Evolutionary conservation across 2,113 vertebrate species (phyloP).

Genomic region (Rhinopithecus roxellana): DNA sequence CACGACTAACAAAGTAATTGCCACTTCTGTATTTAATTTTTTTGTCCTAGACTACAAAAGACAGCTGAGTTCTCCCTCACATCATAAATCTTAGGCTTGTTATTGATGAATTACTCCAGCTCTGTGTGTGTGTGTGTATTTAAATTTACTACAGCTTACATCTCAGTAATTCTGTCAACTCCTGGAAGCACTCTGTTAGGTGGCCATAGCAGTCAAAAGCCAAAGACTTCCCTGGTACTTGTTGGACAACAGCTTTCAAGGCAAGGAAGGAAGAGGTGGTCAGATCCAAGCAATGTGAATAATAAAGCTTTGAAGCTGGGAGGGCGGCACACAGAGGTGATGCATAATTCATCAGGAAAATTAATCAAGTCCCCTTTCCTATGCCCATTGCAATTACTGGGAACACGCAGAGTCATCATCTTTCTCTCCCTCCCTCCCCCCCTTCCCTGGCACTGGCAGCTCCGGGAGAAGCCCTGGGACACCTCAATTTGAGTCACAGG

Average conservation of each 20-base stretch:
- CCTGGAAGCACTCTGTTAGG: not conserved
- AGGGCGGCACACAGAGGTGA: constrained; percentile 60
- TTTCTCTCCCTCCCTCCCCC: constrained; percentile 39
- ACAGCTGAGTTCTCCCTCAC: constrained; percentile 51
- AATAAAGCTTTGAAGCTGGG: constrained; percentile 80
- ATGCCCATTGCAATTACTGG: constrained; percentile 82
- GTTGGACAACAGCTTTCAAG: constrained; percentile 65
- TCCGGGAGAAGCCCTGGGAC: constrained; percentile 31
- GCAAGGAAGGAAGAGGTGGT: constrained; percentile 73
- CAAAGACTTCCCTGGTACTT: constrained; percentile 55
- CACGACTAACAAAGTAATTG: not conserved
- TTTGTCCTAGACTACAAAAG: constrained; percentile 63
- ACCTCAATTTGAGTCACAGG: constrained; percentile 4
- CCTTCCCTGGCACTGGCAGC: not conserved
- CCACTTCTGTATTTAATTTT: constrained; percentile 38
- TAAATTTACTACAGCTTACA: not conserved
- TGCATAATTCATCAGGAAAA: constrained; percentile 87
- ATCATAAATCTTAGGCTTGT: constrained; percentile 62
- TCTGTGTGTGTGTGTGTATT: not conserved
- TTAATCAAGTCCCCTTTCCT: constrained; percentile 83
- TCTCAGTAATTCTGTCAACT: constrained; percentile 47
- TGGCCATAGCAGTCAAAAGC: constrained; percentile 55
- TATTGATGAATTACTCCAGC: constrained; percentile 63
- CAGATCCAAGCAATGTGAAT: constrained; percentile 75
- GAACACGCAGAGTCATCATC: constrained; percentile 69